phyloP scores from a whole-genome alignment of 2,113 vertebrate species.

The Anas platyrhynchos region DNA sequence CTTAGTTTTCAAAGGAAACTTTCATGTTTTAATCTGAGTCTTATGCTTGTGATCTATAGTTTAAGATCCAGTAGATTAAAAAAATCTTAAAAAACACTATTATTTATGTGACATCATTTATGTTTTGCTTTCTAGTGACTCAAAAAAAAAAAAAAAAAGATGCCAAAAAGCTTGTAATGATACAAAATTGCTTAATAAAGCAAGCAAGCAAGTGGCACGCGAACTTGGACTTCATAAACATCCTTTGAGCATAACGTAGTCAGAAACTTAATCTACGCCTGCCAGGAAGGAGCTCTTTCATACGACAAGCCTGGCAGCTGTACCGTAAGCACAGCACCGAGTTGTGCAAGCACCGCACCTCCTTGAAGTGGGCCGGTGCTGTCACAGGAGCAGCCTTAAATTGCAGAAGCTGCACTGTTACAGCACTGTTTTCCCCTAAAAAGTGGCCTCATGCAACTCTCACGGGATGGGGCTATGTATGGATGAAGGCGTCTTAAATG shows the following conservation, averaged over 20 bases:
- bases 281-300: neutral
- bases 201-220: neutral
- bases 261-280: neutral
- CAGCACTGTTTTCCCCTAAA: neutral
- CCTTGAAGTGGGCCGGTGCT: neutral
- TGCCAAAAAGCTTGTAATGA: neutral
- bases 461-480: accelerated
- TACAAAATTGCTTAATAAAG: neutral
- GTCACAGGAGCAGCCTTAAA: neutral
- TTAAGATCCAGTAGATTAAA: neutral
- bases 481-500: accelerated
- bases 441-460: neutral
- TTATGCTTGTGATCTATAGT: neutral
- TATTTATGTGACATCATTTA: neutral
- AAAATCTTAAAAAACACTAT: neutral
- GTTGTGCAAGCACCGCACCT: neutral
- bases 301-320: slow-evolving; percentile 10
- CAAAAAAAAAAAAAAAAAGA: neutral
- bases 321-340: neutral
- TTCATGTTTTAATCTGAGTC: neutral
- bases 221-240: neutral
- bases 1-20: neutral
- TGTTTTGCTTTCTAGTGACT: neutral
- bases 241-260: neutral
- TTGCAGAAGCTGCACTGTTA: neutral